Evolutionary conservation across 2,888 invertebrate species (phyloP), one percentile per base, ranked within the genome.

Genomic region (Acleris cristana): DNA sequence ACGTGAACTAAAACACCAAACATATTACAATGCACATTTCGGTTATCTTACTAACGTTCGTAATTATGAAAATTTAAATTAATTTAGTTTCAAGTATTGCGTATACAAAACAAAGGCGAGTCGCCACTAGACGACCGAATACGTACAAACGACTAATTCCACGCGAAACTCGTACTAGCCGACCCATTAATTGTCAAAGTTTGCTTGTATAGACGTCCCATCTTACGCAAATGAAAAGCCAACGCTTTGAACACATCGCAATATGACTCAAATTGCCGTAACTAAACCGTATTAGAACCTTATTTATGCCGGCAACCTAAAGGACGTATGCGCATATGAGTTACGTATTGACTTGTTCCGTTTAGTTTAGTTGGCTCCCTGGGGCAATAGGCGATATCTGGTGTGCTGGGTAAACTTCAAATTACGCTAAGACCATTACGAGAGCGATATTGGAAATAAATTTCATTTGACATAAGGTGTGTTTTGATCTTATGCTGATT

Each of bases 141-240:
- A 76, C 76, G 78, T 71, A 68, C 70, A 74, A 75, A 76, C 77
- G 81, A 76, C 83, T 81, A 84, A 85, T 87, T 86, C 80, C 73
- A 75, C 80, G 82, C 80, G 81, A 81, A 84, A 82, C 80, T 78
- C 79, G 69, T 70, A 71, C 76, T 74, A 76, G 76, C 78, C 74
- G 73, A 70, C 72, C 82, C 81, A 86, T 84, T 87, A 86, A 88
- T 87, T 87, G 85, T 81, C 78, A 74, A 87, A 87, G 82, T 87
- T 87, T 63, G 72, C 75, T 72, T 78, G 72, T 74, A 76, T 62
- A 64, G 49, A 57, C 56, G 56, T 55, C 58, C 61, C 45, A 57
- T 55, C 56, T 48, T 62, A 19, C 23, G 16, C 12, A 8, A 18
- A 30, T 52, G 30, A 19, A 56, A 7, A 30, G 16, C 6, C 44